These are phyloP conservation scores for Sebastes melanostomus DNA, from an alignment of 2,797 vertebrate species.

Conservation along the genomic window DNA sequence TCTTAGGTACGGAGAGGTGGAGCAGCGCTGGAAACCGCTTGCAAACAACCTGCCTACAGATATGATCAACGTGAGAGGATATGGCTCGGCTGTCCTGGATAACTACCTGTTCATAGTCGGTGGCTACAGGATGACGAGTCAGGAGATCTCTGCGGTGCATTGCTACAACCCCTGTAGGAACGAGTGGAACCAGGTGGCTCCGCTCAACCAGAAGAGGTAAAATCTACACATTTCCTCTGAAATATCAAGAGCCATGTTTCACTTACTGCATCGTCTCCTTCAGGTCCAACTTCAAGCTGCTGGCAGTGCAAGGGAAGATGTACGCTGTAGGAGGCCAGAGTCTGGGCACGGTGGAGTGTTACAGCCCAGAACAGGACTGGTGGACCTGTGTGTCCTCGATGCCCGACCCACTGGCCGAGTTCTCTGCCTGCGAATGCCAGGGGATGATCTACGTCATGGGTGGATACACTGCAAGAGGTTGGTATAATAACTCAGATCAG, in stretches of 20 bases:
- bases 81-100: slow-evolving; percentile 88
- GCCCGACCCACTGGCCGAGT: slow-evolving; percentile 92
- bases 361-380: slow-evolving; percentile 91
- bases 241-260: background rate
- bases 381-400: slow-evolving; percentile 94
- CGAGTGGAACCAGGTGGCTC: slow-evolving; percentile 90
- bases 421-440: slow-evolving; percentile 95
- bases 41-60: slow-evolving; percentile 88
- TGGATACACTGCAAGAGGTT: slow-evolving; percentile 95
- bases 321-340: slow-evolving; percentile 94
- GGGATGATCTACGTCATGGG: slow-evolving; percentile 95
- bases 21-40: slow-evolving; percentile 89
- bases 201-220: slow-evolving; percentile 97
- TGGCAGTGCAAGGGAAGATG: slow-evolving; percentile 90
- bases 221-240: background rate
- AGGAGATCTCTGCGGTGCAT: slow-evolving; percentile 92
- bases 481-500: slow-evolving; percentile 7
- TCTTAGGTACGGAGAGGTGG: slow-evolving; percentile 76
- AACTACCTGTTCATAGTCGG: slow-evolving; percentile 96
- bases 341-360: slow-evolving; percentile 93
- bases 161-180: slow-evolving; percentile 94
- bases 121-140: slow-evolving; percentile 91
- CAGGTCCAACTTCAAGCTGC: slow-evolving; percentile 96
- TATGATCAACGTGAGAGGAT: slow-evolving; percentile 91
- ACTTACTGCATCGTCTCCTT: background rate